Evolutionary conservation across 2,888 invertebrate genomes (phyloP).

Genomic region (Pseudeuparius sepicola): DNA sequence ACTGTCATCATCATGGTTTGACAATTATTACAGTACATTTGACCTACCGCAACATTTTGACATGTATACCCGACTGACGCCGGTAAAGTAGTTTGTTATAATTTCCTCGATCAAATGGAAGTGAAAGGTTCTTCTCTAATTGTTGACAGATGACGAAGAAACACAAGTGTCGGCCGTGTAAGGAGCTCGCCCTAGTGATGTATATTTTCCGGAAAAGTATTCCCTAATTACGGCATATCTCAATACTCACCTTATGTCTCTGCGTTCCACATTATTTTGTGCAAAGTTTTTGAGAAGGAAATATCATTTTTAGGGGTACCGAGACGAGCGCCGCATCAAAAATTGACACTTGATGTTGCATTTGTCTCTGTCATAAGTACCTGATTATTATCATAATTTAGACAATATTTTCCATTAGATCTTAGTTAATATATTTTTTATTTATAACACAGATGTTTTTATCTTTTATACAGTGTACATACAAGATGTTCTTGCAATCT

Average conservation of each 20-base stretch:
- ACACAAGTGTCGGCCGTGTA: conserved; percentile 55
- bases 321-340: conserved; percentile 23
- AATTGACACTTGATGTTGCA: conserved; percentile 14
- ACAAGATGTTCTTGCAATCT: no score
- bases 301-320: conserved; percentile 29
- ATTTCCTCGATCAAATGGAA: no score
- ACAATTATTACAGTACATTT: conserved; percentile 14
- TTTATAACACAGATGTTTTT: conserved; percentile 17
- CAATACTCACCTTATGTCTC: no score
- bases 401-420: no score
- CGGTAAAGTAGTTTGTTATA: no score
- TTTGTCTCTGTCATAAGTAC: conserved; percentile 28
- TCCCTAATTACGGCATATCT: no score
- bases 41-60: not conserved
- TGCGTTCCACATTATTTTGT: no score
- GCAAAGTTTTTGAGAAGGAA: conserved; percentile 16
- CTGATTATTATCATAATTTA: conserved; percentile 26
- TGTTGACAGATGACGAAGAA: conserved; percentile 57
- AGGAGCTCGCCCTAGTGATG: conserved; percentile 21
- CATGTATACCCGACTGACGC: no score
- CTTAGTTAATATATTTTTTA: conserved; percentile 22
- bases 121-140: no score
- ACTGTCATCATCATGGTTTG: conserved; percentile 37
- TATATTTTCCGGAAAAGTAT: no score
- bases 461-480: no score